These are phyloP conservation scores for Anisognathus igniventris DNA, from an alignment of 2,797 vertebrate species.

Conservation along the genomic window DNA sequence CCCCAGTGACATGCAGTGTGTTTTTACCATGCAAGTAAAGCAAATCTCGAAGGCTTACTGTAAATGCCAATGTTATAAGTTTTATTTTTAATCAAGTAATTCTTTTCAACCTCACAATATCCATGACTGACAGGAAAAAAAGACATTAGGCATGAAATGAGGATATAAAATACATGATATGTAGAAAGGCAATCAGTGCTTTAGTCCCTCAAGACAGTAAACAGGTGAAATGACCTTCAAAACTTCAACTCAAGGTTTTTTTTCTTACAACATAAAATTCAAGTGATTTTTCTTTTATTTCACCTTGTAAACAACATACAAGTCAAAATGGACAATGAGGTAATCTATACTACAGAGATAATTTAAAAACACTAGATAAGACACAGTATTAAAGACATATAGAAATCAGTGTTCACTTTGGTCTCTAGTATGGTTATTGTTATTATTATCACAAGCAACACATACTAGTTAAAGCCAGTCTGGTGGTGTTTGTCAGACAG, in stretches of 20 bases:
- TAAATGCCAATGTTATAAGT: constrained; percentile 79
- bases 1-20: background rate
- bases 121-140: constrained; percentile 78
- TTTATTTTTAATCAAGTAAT: constrained; percentile 84
- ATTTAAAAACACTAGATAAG: constrained; percentile 79
- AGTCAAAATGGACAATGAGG: constrained; percentile 76
- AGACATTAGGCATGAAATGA: constrained; percentile 76
- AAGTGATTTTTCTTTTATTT: constrained; percentile 72
- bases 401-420: constrained; percentile 80
- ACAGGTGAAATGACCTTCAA: constrained; percentile 61
- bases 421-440: constrained; percentile 75
- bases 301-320: constrained; percentile 79
- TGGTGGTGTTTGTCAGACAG: constrained; percentile 65
- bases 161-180: constrained; percentile 77
- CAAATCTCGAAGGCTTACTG: background rate
- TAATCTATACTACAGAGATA: constrained; percentile 76
- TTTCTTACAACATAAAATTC: constrained; percentile 70
- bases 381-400: constrained; percentile 76
- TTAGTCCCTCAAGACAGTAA: constrained; percentile 69
- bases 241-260: constrained; percentile 53
- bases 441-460: constrained; percentile 70
- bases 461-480: constrained; percentile 70
- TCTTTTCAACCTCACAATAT: constrained; percentile 79
- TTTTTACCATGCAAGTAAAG: background rate
- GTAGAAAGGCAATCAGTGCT: constrained; percentile 80